These are phyloP conservation scores for Rhagonycha fulva DNA, from an alignment of 2,888 invertebrate genomes.

Conservation along the genomic window DNA sequence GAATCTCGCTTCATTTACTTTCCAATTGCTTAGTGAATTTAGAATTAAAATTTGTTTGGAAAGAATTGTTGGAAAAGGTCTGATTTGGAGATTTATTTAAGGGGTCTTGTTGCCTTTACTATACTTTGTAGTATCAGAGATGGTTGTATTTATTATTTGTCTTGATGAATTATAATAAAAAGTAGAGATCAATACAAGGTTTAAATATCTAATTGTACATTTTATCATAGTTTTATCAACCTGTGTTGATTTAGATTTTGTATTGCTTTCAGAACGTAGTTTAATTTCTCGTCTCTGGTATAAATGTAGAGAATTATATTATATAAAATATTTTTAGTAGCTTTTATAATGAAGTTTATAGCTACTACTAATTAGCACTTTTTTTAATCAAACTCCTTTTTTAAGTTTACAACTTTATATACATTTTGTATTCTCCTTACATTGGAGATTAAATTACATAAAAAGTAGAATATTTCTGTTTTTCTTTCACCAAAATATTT, in stretches of 20 bases:
- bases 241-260: not conserved
- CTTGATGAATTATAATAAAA: not conserved
- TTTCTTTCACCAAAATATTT: not conserved
- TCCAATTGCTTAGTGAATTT: not conserved
- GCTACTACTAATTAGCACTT: not conserved
- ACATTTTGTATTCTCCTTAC: not conserved
- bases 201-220: not conserved
- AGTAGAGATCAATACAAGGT: not conserved
- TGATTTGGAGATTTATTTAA: not conserved
- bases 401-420: not conserved
- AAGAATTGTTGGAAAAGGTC: not conserved
- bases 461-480: not conserved
- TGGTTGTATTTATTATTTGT: not conserved
- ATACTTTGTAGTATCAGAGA: not conserved
- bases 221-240: not conserved
- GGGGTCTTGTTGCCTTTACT: not conserved
- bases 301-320: not conserved
- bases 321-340: not conserved
- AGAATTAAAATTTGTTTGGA: not conserved
- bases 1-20: not conserved
- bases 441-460: not conserved
- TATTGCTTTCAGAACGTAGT: not conserved
- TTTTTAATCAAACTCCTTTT: not conserved
- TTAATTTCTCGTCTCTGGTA: not conserved
- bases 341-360: not conserved